Evolutionary conservation across 2,888 invertebrate genomes (phyloP).

Genomic region (Cyaniris semiargus): DNA sequence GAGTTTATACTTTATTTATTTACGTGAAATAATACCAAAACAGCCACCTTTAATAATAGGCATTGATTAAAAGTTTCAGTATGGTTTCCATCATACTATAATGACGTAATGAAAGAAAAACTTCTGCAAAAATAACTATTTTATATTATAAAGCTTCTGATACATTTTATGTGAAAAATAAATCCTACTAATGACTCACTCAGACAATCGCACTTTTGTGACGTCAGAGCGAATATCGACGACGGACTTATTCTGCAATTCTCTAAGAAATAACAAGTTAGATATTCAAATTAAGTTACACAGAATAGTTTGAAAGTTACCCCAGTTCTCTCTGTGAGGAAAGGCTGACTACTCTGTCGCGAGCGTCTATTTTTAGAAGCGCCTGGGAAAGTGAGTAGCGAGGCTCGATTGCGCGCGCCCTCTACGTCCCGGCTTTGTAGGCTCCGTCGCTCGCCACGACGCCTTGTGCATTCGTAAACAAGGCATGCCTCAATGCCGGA

Average conservation of each 20-base stretch:
- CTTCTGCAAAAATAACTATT: too few relatives aligned
- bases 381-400: conserved; percentile 69
- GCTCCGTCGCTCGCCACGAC: conserved; percentile 54
- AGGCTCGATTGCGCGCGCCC: conserved; percentile 64
- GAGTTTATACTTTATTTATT: too few relatives aligned
- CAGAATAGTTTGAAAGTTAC: conserved; percentile 34
- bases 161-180: too few relatives aligned
- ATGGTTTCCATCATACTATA: too few relatives aligned
- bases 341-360: conserved; percentile 57
- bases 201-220: background rate
- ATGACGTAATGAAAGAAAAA: too few relatives aligned
- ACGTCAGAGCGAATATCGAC: background rate
- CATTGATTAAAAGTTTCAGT: too few relatives aligned
- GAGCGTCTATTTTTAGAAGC: conserved; percentile 76
- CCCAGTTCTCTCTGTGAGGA: conserved; percentile 46
- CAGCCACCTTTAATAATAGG: too few relatives aligned
- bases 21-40: too few relatives aligned
- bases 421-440: conserved; percentile 47
- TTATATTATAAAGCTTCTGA: too few relatives aligned
- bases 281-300: conserved; percentile 22
- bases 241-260: background rate
- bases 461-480: conserved; percentile 71
- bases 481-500: conserved; percentile 39
- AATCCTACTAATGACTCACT: background rate
- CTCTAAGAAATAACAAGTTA: conserved; percentile 13